Base-by-base conservation (phyloP, 2,888 invertebrate species). In the Coelogynopora nodosa region DNA sequence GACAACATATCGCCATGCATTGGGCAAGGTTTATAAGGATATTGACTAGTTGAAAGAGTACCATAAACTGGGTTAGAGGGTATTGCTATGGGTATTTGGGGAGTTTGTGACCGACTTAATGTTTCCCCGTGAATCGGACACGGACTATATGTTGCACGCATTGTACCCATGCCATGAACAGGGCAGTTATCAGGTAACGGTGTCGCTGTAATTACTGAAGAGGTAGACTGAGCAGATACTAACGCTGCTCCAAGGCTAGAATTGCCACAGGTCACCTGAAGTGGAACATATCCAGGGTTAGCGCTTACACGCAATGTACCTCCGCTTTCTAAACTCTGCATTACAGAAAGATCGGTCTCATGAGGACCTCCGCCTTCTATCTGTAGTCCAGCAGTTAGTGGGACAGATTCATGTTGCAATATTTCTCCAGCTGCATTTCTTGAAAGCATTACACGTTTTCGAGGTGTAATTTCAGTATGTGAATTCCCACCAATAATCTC, bases 21-120 rank as follows among this genome's bases (percentile, higher is more conserved):
- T 85, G 85, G 85, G 67, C 85, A 85, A 67, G 85, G 85, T 80
- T 80, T 80, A 80, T 80, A 80, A n/a, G 80, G 80, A 29, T 80
- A 26, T 5, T 80, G 80, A 80, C 80, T 80, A 5, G 80, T 80
- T 5, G 80, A 29, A 2, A 23, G 27, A 10, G 27, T 80, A 29
- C 80, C 80, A n/a, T 27, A 26, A n/a, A 29, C 27, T 2, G 80
- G 27, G 23, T 27, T 80, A 23, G 29, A 23, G 23, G 80, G 23
- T 18, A 49, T 49, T 10, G 5, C 49, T 18, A 49, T 49, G 49
- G 49, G 18, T 49, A 49, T 5, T 49, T 49, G 49, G 5, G 49
- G 49, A 10, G 49, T 49, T 18, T 49, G 49, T 23, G 23, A 26
- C n/a, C 80, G 23, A 80, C 27, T 27, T 27, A 80, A 5, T 23